Evolutionary conservation across 2,888 invertebrate genomes (phyloP), one percentile per base, ranked within the genome.

Genomic region (Aspidiotus rigidus): DNA sequence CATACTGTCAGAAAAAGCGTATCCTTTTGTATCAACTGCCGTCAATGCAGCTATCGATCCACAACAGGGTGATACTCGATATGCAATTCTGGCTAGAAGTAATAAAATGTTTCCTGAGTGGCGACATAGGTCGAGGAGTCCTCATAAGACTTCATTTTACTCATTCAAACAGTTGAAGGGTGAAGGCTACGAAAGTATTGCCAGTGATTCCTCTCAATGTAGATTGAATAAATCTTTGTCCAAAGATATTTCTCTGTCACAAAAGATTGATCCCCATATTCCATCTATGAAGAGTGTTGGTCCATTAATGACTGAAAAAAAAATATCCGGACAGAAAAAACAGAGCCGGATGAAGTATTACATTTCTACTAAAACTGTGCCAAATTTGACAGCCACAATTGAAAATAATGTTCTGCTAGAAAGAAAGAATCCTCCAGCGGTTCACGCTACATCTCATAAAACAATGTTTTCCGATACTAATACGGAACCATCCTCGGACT

Each of bases 1-100:
- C 67, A 81, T 88, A 10, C 81, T 90, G 72, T 83, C 85, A 61
- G 87, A 88, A 76, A 87, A 85, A 75, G 81, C 83, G 0, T 85
- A 84, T 75, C 85, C 86, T 0, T 83, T 82, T 75, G 82, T 82
- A 2, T 77, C 73, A 44, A 64, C 77, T 11, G 75, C 76, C 1
- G 28, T 28, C 5, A 28, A 28, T 28, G 7, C 54, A n/a, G 49
- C 16, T n/a, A 44, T 54, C 9, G 39, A 41, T 9, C 15, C 28
- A 11, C 54, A 61, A 40, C 69, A 62, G 7, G 76, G 57, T 56
- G 69, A 63, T 69, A 67, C 71, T 63, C 70, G 59, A 72, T 81
- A 10, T 66, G 17, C n/a, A 40, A 72, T 71, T 7, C 71, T 71
- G 41, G 39, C 66, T 71, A 7, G 72, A 67, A 7, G 54, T 9